Conservation (phyloP, 2,113 vertebrate genomes). For the Shinisaurus crocodilurus region DNA sequence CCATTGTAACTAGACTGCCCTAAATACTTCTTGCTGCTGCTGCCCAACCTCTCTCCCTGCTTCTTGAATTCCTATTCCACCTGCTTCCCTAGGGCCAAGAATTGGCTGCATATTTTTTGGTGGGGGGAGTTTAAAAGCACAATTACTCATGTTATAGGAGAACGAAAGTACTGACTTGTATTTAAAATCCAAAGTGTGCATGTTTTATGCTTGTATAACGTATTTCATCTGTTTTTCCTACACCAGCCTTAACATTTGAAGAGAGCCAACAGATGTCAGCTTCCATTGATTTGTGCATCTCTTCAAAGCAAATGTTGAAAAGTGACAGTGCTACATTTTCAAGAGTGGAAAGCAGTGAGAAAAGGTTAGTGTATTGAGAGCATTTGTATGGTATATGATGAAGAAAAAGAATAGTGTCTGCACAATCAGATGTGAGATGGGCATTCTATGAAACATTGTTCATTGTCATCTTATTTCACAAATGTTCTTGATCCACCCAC, state of each 20-base stretch:
- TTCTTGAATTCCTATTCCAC: no score
- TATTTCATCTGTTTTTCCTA: not conserved
- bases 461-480: no score
- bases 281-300: not conserved
- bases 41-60: no score
- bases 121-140: not conserved
- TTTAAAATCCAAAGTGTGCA: not conserved
- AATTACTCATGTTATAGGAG: not conserved
- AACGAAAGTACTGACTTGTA: not conserved
- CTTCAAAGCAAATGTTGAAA: not conserved
- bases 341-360: not conserved
- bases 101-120: not conserved
- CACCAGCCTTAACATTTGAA: not conserved
- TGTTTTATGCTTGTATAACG: not conserved
- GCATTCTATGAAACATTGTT: not conserved
- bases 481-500: no score
- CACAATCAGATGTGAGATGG: no score
- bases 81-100: not conserved
- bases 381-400: not conserved
- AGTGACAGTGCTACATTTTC: not conserved
- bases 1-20: no score
- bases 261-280: not conserved
- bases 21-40: no score
- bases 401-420: not conserved
- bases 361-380: not conserved